Percentiles rank a stretch among this genome's conserved stretches.
Conservation (phyloP, 2,113 vertebrate genomes). For the Martes martes region DNA sequence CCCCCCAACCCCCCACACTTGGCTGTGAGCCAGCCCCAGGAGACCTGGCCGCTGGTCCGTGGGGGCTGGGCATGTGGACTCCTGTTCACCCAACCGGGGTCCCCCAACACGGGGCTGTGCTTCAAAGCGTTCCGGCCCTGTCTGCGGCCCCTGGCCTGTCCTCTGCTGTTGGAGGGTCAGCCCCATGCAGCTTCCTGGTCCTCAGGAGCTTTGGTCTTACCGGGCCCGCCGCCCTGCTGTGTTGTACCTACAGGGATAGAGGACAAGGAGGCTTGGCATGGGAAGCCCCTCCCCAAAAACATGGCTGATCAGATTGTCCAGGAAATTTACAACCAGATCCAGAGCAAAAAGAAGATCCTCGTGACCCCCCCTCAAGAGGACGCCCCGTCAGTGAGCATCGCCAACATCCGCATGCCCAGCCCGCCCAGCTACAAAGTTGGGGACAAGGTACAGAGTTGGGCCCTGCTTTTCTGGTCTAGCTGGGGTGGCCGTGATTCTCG, state of each 20-base stretch:
- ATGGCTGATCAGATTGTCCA: constrained; percentile 91
- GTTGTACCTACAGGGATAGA: constrained; percentile 85
- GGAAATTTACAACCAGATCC: constrained; percentile 90
- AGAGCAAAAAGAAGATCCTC: constrained; percentile 92
- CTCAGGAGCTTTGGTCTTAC: neutral
- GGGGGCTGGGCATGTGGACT: rapidly evolving
- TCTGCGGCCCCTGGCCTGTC: neutral
- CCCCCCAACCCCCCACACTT: neutral
- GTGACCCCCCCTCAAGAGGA: constrained; percentile 90
- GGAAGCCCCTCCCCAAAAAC: constrained; percentile 93
- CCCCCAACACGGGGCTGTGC: neutral
- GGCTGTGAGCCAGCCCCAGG: neutral
- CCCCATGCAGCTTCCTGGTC: neutral
- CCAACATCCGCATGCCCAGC: constrained; percentile 92
- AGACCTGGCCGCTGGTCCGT: neutral
- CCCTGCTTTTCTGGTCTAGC: neutral
- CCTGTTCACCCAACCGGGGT: neutral
- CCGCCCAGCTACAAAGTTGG: constrained; percentile 93
- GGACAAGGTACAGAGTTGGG: constrained; percentile 88
- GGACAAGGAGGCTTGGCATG: constrained; percentile 96
- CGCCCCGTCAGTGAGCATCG: constrained; percentile 88
- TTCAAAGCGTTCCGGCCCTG: too few species aligned
- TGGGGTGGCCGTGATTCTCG: neutral
- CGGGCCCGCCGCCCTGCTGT: neutral
- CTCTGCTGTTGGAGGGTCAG: neutral